Conservation (phyloP, 1,140 invertebrate species). For the Pristionchus pacificus region DNA sequence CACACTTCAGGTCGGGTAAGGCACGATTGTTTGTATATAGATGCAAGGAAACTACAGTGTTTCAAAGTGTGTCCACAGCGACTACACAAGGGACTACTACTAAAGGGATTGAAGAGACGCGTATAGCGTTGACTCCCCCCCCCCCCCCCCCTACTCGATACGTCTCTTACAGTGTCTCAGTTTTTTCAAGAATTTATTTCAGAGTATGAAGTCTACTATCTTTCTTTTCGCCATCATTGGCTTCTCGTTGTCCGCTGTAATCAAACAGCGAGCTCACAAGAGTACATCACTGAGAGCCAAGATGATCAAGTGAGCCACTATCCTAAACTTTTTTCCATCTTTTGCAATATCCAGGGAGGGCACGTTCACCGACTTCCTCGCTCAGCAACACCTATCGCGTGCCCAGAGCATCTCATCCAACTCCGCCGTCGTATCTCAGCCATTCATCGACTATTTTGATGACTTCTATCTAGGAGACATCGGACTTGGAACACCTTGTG, state of each 20-base stretch:
- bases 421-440: not conserved
- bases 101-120: too few relatives aligned
- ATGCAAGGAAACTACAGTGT: too few relatives aligned
- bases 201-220: not conserved
- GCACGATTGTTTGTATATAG: too few relatives aligned
- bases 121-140: too few relatives aligned
- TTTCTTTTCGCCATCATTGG: not conserved
- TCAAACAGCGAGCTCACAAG: not conserved
- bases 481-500: slow-evolving; percentile 13
- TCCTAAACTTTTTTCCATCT: not conserved
- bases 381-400: not conserved
- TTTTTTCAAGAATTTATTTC: too few relatives aligned
- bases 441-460: slow-evolving; percentile 19
- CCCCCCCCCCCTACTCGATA: too few relatives aligned
- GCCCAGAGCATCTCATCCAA: not conserved
- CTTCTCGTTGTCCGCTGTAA: not conserved
- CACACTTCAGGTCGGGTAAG: too few relatives aligned
- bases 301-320: not conserved
- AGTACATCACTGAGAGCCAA: not conserved
- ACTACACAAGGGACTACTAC: too few relatives aligned
- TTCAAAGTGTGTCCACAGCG: too few relatives aligned
- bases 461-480: slow-evolving; percentile 22
- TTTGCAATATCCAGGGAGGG: not conserved
- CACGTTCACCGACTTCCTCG: not conserved
- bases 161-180: too few relatives aligned